A percentile compares a stretch with the other conserved stretches of the same genome.
Conservation (phyloP, 2,113 vertebrate species). For the Choloepus hoffmanni region DNA sequence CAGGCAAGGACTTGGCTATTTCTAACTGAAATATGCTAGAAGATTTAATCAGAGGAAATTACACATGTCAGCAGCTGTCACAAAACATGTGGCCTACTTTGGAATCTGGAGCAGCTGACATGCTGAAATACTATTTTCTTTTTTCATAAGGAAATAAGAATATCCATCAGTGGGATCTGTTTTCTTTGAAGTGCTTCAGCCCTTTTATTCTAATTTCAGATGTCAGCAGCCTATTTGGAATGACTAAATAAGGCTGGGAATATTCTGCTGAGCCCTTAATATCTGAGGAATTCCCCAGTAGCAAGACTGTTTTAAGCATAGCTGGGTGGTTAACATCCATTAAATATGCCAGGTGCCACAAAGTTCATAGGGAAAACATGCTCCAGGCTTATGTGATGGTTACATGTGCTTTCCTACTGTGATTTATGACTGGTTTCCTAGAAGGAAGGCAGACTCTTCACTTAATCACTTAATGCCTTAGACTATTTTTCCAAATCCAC, state of each 20-base stretch:
- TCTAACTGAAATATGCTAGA: not conserved
- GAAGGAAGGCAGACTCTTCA: not conserved
- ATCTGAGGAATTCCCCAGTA: constrained; percentile 47
- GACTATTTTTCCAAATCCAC: not conserved
- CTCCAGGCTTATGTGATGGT: not conserved
- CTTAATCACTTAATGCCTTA: not conserved
- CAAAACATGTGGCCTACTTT: constrained; percentile 42
- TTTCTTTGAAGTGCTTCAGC: constrained; percentile 74
- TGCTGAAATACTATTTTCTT: constrained; percentile 60
- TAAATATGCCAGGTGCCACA: not conserved
- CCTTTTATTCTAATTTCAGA: constrained; percentile 76
- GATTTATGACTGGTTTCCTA: constrained; percentile 1
- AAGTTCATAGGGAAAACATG: not conserved
- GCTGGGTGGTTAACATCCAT: constrained; percentile 6
- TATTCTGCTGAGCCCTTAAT: constrained; percentile 46
- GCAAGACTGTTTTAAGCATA: constrained; percentile 18
- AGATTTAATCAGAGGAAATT: constrained; percentile 67
- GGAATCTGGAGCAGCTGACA: constrained; percentile 74
- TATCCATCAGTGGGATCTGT: constrained; percentile 50
- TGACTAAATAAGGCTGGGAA: constrained; percentile 44
- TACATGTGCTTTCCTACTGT: not conserved
- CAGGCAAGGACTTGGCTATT: not conserved
- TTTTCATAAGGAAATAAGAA: constrained; percentile 72
- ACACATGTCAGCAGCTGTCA: constrained; percentile 78
- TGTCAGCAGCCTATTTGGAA: constrained; percentile 42